Evolutionary conservation across 2,888 invertebrate species (phyloP), one percentile per base, ranked within the genome.

Genomic region (Orchestes rusci): DNA sequence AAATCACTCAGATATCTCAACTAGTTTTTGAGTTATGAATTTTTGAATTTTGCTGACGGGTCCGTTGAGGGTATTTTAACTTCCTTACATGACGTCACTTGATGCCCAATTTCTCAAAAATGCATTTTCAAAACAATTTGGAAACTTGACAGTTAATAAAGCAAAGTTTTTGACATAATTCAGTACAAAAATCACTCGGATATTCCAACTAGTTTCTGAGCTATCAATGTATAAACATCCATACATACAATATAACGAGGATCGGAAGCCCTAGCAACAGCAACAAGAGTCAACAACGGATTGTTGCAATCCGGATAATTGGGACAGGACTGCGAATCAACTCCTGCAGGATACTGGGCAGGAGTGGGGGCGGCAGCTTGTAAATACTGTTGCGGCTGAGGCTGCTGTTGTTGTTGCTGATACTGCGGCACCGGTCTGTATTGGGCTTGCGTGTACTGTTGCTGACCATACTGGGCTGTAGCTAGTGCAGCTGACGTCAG

Each of bases 321-420:
- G 16, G 64, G 64, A 50, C 64, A 64, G 1, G 61, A 55, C 18
- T 53, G 50, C 18, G 64, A 57, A 41, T 60, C 59, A 4, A 64
- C 57, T 38, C 64, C 64, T 4, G 64, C 64, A 15, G 64, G 64
- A 34, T 61, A 53, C 40, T 59, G 61, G 13, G 61, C 61, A 3
- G 59, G 57, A 43, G 46, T 38, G 3, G 42, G 42, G 15, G 32
- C 34, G 1, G 20, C 31, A 7, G 15, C 32, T 17, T 20, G 33
- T 34, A 17, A 29, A 27, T 43, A 41, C 4, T 33, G 16, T 16
- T 16, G 27, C 28, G 32, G 43, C 3, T 31, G 28, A 10, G 44
- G 38, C 3, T 40, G 29, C 8, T 45, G 38, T 13, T 36, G 43
- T 4, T 27, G 31, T 17, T n/a, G 30, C 10, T 41, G 28, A 7